Evolutionary conservation across 2,888 invertebrate species (phyloP).

Genomic region (Nematopogon swammerdamellus): DNA sequence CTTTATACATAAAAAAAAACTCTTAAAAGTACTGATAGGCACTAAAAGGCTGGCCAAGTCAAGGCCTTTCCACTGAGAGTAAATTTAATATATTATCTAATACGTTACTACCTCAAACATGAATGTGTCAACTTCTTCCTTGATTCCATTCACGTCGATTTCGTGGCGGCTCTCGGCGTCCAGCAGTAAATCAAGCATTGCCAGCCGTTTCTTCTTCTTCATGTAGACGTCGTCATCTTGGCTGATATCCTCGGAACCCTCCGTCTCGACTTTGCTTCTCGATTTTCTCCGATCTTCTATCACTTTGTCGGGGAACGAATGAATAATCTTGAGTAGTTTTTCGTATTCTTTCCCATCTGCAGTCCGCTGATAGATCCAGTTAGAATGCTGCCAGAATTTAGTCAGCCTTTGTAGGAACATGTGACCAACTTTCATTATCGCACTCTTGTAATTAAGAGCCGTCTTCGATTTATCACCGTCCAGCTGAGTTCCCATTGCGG

Average conservation of each 20-base stretch:
- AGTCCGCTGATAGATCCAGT: slow-evolving; percentile 44
- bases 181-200: slow-evolving; percentile 63
- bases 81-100: background rate
- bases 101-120: slow-evolving; percentile 64
- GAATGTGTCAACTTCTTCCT: slow-evolving; percentile 72
- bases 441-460: slow-evolving; percentile 44
- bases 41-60: too few relatives aligned
- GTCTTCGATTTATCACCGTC: slow-evolving; percentile 29
- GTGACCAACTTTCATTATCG: slow-evolving; percentile 37
- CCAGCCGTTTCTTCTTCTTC: slow-evolving; percentile 55
- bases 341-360: slow-evolving; percentile 43
- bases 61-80: too few relatives aligned
- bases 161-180: slow-evolving; percentile 56
- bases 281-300: slow-evolving; percentile 38
- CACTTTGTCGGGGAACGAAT: slow-evolving; percentile 52
- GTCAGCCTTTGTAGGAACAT: slow-evolving; percentile 24
- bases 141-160: slow-evolving; percentile 59
- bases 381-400: slow-evolving; percentile 55
- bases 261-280: background rate
- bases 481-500: slow-evolving; percentile 62
- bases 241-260: background rate
- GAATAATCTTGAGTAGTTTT: slow-evolving; percentile 39
- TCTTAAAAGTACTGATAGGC: too few relatives aligned
- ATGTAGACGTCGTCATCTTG: slow-evolving; percentile 13
- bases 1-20: too few relatives aligned